Evolutionary conservation across 2,113 vertebrate species (phyloP), one percentile per base, ranked within the genome.

Genomic region (Callipepla californica): DNA sequence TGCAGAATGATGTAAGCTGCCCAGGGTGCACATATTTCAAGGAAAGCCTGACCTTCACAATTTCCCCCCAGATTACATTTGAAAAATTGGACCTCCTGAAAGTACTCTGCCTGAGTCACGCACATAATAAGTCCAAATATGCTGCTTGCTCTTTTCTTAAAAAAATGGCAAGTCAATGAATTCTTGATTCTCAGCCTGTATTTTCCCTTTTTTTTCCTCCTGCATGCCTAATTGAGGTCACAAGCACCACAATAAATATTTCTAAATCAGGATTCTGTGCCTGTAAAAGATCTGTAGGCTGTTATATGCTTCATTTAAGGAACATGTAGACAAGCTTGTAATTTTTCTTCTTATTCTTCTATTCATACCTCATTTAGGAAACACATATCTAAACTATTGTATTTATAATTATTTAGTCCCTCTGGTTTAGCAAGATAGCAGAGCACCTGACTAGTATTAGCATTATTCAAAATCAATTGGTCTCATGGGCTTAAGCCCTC

Each of bases 41-140:
- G 92, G 73, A 70, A 89, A 90, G 16, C 4, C 58, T 1, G 0
- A 89, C 70, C 62, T 79, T 79, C 70, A 92, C 77, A 90, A 79
- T 66, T 73, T 75, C 7, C 16, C 44, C 61, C n/a, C 3, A 75
- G n/a, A 89, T 12, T 85, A 45, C 44, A 70, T 92, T 80, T 84
- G 83, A 93, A 94, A 89, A 74, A 65, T 77, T 82, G 94, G 80
- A 75, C 86, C 66, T 81, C 57, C 73, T 90, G 51, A 78, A 78
- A 59, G 7, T 72, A 20, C 48, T 78, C 73, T 90, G 67, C 66
- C 48, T 86, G 48, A 28, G 53, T 93, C 91, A 69, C 40, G 72
- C 42, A 51, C 59, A 69, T 10, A 65, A 23, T 0, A 0, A 81
- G 42, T 62, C 86, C 70, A 81, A 87, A 96, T 53, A 80, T 10